These are phyloP conservation scores for Donacobius atricapilla DNA, from an alignment of 2,113 vertebrate species.

Conservation along the genomic window DNA sequence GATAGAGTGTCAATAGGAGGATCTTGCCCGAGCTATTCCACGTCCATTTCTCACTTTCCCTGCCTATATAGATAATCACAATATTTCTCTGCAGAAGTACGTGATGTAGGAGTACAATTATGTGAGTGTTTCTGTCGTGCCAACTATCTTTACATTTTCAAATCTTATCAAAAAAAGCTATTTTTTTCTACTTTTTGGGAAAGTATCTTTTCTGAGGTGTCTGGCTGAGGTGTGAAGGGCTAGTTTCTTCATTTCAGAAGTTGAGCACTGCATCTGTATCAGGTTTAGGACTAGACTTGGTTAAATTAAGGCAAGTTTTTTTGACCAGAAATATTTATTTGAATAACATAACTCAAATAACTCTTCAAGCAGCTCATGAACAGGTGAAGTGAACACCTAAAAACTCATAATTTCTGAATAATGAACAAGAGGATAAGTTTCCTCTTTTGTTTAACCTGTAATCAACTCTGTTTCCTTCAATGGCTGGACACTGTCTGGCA, in stretches of 20 bases:
- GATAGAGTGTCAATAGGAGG: neutral
- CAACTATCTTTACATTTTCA: neutral
- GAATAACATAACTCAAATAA: neutral
- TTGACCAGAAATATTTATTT: neutral
- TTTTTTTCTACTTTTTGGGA: neutral
- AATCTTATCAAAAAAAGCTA: fast-evolving
- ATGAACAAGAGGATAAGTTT: neutral
- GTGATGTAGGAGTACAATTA: neutral
- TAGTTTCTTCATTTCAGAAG: neutral
- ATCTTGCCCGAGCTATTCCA: neutral
- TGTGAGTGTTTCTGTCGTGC: neutral
- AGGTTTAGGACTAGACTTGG: neutral
- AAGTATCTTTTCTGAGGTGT: neutral
- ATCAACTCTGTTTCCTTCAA: neutral
- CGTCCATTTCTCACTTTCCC: neutral
- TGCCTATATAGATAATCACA: neutral
- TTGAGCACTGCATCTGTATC: neutral
- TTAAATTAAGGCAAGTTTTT: neutral
- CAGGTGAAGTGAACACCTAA: neutral
- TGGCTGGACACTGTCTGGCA: neutral
- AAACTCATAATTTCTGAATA: neutral
- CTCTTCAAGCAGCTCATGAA: neutral
- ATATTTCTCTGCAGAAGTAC: neutral
- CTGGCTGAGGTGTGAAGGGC: neutral
- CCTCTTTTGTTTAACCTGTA: neutral